phyloP scores from a whole-genome alignment of 2,113 vertebrate species.

The Protomyctophum bolini region DNA sequence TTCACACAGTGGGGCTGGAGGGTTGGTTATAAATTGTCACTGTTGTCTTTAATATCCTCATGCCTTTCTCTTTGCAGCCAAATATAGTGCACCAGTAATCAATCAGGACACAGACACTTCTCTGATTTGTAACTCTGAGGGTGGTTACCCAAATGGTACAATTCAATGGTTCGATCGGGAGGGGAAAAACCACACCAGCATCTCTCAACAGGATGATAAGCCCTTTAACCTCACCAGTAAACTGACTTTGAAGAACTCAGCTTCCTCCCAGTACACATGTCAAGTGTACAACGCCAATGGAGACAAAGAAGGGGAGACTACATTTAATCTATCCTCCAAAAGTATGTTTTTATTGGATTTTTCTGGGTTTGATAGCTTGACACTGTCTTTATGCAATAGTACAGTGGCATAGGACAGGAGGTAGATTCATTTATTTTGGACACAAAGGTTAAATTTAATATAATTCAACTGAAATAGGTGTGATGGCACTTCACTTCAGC shows the following conservation, averaged over 20 bases:
- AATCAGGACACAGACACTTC: constrained; percentile 10
- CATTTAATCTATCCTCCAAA: fast-evolving
- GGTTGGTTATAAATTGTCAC: not conserved
- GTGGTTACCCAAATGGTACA: constrained; percentile 65
- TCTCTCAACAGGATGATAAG: not conserved
- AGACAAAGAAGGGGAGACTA: not conserved
- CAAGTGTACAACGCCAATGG: constrained; percentile 44
- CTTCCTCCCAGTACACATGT: constrained; percentile 30
- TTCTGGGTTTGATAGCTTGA: not conserved
- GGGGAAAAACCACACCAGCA: not conserved
- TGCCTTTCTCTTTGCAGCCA: constrained; percentile 51
- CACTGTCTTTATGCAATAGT: not conserved
- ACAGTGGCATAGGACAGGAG: not conserved
- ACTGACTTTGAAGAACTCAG: constrained; percentile 14
- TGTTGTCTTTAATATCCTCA: not conserved
- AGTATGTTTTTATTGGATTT: not conserved
- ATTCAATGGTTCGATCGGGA: constrained; percentile 64
- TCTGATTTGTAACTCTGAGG: constrained; percentile 37
- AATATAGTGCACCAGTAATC: constrained; percentile 45
- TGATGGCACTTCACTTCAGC: too few species aligned
- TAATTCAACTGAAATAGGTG: too few species aligned
- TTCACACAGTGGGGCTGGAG: too few species aligned
- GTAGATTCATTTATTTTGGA: too few species aligned
- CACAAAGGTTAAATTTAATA: too few species aligned
- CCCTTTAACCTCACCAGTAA: constrained; percentile 58